Base-by-base conservation (phyloP, 2,797 vertebrate genomes). In the Tadarida brasiliensis region DNA sequence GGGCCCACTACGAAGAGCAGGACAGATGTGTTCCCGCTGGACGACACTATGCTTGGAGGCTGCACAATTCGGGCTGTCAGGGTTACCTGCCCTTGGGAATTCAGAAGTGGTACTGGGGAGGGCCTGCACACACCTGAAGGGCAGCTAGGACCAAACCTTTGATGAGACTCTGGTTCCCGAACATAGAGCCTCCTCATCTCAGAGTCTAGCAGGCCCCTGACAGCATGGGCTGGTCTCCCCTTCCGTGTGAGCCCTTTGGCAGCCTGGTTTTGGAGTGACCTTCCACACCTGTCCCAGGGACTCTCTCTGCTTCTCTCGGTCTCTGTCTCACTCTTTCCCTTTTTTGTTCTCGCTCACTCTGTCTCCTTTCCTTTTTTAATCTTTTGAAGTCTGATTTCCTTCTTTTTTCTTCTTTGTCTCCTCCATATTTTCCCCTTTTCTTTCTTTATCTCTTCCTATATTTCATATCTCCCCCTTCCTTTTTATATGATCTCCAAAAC, bases 341-440 rank as follows among this genome's bases (percentile, higher is more conserved):
- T 8, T 44, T 7, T 3, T 3, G 3, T 28, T 70, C 17, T 70
- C 74, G 26, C 6, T 47, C 74, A 35, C 9, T 47, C 11, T 51
- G 5, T 71, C 24, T 54, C n/a, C 17, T 20, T 39, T n/a, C n/a
- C 56, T 0, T 5, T 22, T n/a, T 56, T 24, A 33, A 0, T 67
- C 49, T 47, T 68, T 83, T 74, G 2, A 67, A 74, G 20, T 24
- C 57, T 61, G 44, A 57, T 65, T 81, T 91, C 78, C 81, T 78
- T 44, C 81, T 51, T 30, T 68, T 87, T 87, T 49, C 28, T 78
- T 94, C 89, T 39, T 83, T 49, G 7, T 87, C 20, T 93, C 22
- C 63, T 65, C 4, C 49, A 8, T 44, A 44, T 84, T 65, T 82
- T 22, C 77, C 24, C 30, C 35, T n/a, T 33, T n/a, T 61, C 56